A percentile compares a stretch with the other conserved stretches of the same genome.
phyloP scores from a whole-genome alignment of 1,140 invertebrate genomes.

The Caenorhabditis remanei region DNA sequence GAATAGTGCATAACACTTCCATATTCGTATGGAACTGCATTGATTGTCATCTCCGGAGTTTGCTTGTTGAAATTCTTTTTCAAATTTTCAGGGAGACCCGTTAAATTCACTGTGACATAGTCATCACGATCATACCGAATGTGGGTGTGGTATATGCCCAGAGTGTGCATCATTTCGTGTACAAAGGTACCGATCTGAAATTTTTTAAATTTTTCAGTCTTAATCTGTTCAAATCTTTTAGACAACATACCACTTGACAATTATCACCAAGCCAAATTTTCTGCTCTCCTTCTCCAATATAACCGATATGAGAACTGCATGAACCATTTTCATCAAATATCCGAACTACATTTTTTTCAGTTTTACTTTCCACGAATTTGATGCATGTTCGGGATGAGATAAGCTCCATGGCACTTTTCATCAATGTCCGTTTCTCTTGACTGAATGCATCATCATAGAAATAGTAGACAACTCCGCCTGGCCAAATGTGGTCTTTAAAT shows the following conservation, averaged over 20 bases:
- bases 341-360: background rate
- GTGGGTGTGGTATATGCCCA: background rate
- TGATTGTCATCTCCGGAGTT: background rate
- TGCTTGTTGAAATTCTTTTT: background rate
- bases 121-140: background rate
- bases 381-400: background rate
- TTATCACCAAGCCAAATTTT: too few species aligned
- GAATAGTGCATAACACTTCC: background rate
- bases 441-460: background rate
- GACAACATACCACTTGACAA: too few species aligned
- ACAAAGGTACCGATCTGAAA: slow-evolving; percentile 21
- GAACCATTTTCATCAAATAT: background rate
- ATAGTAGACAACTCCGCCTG: background rate
- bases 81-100: background rate
- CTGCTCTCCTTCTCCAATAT: background rate
- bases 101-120: background rate
- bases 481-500: background rate
- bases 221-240: too few species aligned
- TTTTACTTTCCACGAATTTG: background rate
- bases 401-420: background rate
- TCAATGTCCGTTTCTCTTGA: background rate
- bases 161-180: slow-evolving; percentile 43
- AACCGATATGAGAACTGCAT: background rate
- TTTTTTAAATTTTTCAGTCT: too few species aligned
- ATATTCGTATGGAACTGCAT: background rate